Conservation (phyloP, 2,797 vertebrate species). For the Acanthis flammea region DNA sequence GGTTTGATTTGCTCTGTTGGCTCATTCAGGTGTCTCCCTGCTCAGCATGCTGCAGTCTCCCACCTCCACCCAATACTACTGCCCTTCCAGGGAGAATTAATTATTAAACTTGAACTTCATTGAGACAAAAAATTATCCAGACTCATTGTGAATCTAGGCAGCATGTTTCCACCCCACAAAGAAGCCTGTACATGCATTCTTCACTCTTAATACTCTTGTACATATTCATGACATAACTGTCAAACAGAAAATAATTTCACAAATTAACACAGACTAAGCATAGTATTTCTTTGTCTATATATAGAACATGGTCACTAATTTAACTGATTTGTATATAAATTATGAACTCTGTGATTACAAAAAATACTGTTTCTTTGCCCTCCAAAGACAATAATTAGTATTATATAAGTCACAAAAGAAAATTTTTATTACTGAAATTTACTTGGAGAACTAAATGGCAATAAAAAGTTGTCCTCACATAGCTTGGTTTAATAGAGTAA, state of each 20-base stretch:
- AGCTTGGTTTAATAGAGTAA: neutral
- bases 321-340: neutral
- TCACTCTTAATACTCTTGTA: neutral
- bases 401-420: neutral
- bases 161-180: neutral
- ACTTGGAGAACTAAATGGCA: neutral
- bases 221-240: neutral
- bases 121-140: neutral
- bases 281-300: neutral
- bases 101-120: neutral
- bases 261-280: neutral
- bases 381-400: neutral
- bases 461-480: neutral
- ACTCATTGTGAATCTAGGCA: neutral
- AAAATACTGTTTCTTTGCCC: neutral
- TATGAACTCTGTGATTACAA: neutral
- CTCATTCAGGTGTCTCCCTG: neutral
- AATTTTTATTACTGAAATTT: neutral
- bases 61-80: neutral
- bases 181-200: neutral
- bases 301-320: neutral
- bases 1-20: neutral
- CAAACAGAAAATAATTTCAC: neutral
- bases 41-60: neutral
- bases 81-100: neutral